phyloP scores from a whole-genome alignment of 1,140 invertebrate species.

The Trachymyrmex cornetzi region DNA sequence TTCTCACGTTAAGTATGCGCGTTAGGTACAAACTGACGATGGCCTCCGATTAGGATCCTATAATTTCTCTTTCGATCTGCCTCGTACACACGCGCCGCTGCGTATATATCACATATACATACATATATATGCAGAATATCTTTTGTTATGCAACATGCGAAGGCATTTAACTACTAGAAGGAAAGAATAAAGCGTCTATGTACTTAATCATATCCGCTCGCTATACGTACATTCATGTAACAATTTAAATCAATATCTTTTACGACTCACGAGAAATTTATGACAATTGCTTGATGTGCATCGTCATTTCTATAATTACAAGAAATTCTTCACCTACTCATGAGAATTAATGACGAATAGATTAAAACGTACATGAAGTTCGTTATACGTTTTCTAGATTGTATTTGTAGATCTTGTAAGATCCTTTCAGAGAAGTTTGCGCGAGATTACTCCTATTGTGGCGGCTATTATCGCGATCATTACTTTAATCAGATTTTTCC shows the following conservation, averaged over 20 bases:
- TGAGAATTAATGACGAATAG: constrained; percentile 39
- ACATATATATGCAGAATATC: neutral
- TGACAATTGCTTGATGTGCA: constrained; percentile 73
- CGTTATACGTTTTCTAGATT: constrained; percentile 22
- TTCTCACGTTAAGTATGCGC: constrained; percentile 53
- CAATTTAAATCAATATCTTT: constrained; percentile 82
- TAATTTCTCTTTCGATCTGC: constrained; percentile 61
- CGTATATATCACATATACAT: neutral
- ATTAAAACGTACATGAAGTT: constrained; percentile 24
- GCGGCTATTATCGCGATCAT: constrained; percentile 43
- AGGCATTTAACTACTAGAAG: neutral
- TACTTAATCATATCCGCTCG: constrained; percentile 22
- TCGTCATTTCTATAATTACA: constrained; percentile 42
- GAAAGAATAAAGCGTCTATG: constrained; percentile 22
- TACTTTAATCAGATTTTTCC: constrained; percentile 63
- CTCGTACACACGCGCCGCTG: neutral
- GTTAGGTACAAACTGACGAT: constrained; percentile 40
- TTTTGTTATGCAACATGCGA: constrained; percentile 44
- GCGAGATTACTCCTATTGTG: constrained; percentile 58
- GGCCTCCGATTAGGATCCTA: constrained; percentile 53
- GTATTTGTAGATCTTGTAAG: constrained; percentile 47
- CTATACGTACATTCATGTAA: neutral
- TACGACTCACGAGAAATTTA: constrained; percentile 78
- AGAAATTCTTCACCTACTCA: constrained; percentile 44
- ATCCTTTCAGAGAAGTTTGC: constrained; percentile 14